phyloP scores from a whole-genome alignment of 2,113 vertebrate species.

The Tachycineta bicolor region DNA sequence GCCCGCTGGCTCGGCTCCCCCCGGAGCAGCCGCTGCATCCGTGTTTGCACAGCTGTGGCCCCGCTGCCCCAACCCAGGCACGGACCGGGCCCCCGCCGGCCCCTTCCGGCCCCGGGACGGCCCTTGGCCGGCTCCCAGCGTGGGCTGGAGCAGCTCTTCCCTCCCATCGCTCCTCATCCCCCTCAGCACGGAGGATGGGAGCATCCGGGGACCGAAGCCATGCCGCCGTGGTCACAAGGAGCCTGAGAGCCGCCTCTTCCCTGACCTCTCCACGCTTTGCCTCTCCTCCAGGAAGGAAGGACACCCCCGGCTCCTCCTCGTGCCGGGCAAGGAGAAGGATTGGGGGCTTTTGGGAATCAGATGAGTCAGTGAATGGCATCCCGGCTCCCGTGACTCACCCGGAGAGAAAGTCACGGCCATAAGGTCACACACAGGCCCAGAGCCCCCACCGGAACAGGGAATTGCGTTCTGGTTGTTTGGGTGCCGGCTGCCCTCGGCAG shows the following conservation, averaged over 20 bases:
- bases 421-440: neutral
- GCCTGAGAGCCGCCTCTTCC: neutral
- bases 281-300: neutral
- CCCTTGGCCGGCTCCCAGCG: neutral
- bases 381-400: neutral
- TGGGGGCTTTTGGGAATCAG: neutral
- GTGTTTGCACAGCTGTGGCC: constrained; percentile 57
- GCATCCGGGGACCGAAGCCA: neutral
- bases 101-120: neutral
- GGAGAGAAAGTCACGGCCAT: neutral
- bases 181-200: neutral
- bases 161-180: neutral
- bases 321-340: fast-evolving
- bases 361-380: neutral
- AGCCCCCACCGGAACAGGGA: neutral
- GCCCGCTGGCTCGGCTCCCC: neutral
- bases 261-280: neutral
- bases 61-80: neutral
- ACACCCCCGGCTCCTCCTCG: fast-evolving
- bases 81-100: neutral
- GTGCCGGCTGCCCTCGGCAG: neutral
- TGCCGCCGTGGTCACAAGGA: neutral
- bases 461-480: fast-evolving
- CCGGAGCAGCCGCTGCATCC: neutral
- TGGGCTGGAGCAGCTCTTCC: neutral